These are phyloP conservation scores for Medauroidea extradentata DNA, from an alignment of 1,140 invertebrate species.

Conservation along the genomic window DNA sequence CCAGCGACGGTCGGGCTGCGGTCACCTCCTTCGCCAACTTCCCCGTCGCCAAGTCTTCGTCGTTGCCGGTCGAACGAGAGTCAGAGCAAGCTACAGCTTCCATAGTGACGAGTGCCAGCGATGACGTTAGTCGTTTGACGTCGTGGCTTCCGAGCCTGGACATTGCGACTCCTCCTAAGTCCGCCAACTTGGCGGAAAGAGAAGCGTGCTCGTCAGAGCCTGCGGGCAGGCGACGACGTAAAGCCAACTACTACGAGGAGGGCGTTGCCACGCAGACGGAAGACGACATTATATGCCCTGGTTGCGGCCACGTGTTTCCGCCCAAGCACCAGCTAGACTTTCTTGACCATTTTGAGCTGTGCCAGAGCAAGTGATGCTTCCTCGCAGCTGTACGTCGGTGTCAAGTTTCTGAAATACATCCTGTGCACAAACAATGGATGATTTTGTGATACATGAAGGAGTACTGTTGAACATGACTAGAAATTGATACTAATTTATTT, in stretches of 20 bases:
- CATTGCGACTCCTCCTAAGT: slow-evolving; percentile 6
- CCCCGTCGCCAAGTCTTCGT: slow-evolving; percentile 21
- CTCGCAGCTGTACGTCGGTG: not conserved
- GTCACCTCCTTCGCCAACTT: slow-evolving; percentile 19
- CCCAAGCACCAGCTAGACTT: slow-evolving; percentile 32
- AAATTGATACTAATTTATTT: too few relatives aligned
- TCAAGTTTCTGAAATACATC: too few relatives aligned
- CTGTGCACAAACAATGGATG: too few relatives aligned
- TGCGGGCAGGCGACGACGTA: not conserved
- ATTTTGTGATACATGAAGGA: too few relatives aligned
- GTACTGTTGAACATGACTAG: too few relatives aligned
- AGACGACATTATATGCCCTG: slow-evolving; percentile 31
- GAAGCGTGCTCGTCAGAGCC: not conserved
- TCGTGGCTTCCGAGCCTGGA: too few relatives aligned
- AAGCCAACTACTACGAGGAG: slow-evolving; percentile 15
- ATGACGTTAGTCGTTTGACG: too few relatives aligned
- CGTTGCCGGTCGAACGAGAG: slow-evolving; percentile 13
- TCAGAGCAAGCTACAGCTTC: too few relatives aligned
- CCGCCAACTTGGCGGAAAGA: slow-evolving; percentile 9
- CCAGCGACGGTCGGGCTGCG: slow-evolving; percentile 12
- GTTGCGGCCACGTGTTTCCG: slow-evolving; percentile 31
- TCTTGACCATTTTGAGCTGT: slow-evolving; percentile 34
- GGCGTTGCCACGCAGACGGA: slow-evolving; percentile 26
- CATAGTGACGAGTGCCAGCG: too few relatives aligned
- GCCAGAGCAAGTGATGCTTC: slow-evolving; percentile 13